phyloP scores from a whole-genome alignment of 2,888 invertebrate genomes.

The Tipula vernalis region DNA sequence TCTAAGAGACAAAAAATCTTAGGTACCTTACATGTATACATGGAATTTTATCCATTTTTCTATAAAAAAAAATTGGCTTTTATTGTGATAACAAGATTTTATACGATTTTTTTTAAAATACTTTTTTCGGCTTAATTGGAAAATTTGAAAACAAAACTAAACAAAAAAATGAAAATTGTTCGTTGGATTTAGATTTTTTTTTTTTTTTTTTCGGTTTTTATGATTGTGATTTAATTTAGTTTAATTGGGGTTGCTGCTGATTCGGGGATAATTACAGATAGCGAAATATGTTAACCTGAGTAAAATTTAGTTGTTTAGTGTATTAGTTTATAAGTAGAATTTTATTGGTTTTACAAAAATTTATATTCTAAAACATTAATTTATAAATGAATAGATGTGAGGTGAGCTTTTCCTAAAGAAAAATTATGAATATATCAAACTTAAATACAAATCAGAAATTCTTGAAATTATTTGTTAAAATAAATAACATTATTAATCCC shows the following conservation, averaged over 20 bases:
- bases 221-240: slow-evolving; percentile 4
- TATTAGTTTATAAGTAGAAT: neutral
- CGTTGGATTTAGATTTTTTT: neutral
- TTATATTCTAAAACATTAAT: too few species aligned
- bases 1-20: slow-evolving; percentile 4
- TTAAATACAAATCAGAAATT: too few species aligned
- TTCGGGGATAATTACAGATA: neutral
- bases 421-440: neutral
- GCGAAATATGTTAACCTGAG: neutral
- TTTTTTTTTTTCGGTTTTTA: neutral
- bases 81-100: slow-evolving; percentile 4
- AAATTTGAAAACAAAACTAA: neutral
- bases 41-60: neutral
- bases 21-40: neutral
- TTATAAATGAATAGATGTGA: too few species aligned
- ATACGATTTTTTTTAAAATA: neutral
- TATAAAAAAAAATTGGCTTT: neutral
- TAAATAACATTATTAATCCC: too few species aligned
- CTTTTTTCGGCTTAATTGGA: neutral
- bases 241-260: slow-evolving; percentile 4
- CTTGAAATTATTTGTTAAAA: too few species aligned
- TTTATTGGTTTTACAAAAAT: neutral
- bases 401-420: too few species aligned
- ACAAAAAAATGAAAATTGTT: neutral
- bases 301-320: neutral